A percentile compares a stretch with the other conserved stretches of the same genome.
phyloP scores from a whole-genome alignment of 2,888 invertebrate species.

The Hesperia comma region DNA sequence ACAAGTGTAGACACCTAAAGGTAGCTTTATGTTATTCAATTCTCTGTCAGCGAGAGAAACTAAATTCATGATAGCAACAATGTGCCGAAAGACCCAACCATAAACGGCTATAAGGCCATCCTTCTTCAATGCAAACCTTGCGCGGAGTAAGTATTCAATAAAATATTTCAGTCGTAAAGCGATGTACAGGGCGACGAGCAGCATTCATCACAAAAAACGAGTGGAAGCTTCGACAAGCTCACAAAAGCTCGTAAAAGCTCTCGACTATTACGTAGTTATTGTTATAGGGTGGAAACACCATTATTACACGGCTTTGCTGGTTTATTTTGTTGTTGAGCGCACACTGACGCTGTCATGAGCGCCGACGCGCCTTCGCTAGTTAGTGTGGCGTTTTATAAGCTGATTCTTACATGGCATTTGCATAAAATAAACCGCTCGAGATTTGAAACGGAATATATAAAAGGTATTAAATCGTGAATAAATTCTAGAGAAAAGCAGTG shows the following conservation, averaged over 20 bases:
- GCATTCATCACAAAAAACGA: slow-evolving; percentile 78
- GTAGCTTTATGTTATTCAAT: slow-evolving; percentile 37
- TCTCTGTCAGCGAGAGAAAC: slow-evolving; percentile 46
- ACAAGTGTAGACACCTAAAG: not conserved
- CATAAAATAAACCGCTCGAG: slow-evolving; percentile 5
- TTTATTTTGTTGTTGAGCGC: slow-evolving; percentile 78
- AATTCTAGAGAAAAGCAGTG: too few species aligned
- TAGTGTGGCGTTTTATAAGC: slow-evolving; percentile 21
- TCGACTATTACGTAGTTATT: slow-evolving; percentile 84
- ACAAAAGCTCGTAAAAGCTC: slow-evolving; percentile 84
- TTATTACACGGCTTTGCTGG: slow-evolving; percentile 76
- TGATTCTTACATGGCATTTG: slow-evolving; percentile 14
- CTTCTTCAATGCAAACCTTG: slow-evolving; percentile 59
- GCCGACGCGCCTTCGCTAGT: slow-evolving; percentile 19
- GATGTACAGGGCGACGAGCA: slow-evolving; percentile 59
- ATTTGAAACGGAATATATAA: not conserved
- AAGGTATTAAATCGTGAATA: not conserved
- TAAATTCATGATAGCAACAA: slow-evolving; percentile 61
- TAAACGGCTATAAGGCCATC: slow-evolving; percentile 6
- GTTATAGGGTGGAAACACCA: slow-evolving; percentile 83
- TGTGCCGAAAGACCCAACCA: slow-evolving; percentile 45
- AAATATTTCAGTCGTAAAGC: slow-evolving; percentile 72
- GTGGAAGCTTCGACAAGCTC: slow-evolving; percentile 80
- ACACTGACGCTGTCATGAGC: slow-evolving; percentile 52
- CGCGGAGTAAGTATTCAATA: slow-evolving; percentile 76